These are phyloP conservation scores for Tetragonisca angustula DNA, from an alignment of 2,888 invertebrate species.

Conservation along the genomic window DNA sequence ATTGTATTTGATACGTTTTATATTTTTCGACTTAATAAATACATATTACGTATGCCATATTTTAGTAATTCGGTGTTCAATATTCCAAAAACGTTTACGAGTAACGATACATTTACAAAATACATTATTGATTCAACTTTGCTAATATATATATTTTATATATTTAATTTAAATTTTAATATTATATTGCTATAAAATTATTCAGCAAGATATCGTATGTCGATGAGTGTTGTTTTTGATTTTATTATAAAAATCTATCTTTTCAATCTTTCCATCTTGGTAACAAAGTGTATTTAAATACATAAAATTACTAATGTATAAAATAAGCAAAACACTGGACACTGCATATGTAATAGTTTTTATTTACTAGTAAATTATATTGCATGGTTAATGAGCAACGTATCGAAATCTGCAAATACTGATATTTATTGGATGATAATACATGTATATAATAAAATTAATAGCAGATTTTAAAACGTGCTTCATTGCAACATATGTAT, in stretches of 20 bases:
- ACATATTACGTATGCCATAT: background rate
- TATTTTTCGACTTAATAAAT: background rate
- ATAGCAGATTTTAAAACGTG: conserved; percentile 53
- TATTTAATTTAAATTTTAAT: background rate
- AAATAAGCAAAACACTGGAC: conserved; percentile 24
- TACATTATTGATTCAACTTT: background rate
- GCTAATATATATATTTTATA: background rate
- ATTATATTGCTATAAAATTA: background rate
- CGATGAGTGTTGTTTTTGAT: background rate
- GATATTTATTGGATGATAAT: conserved; percentile 21
- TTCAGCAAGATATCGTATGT: background rate
- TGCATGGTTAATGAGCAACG: conserved; percentile 52
- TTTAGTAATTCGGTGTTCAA: background rate
- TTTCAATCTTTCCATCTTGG: conserved; percentile 6
- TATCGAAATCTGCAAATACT: conserved; percentile 58
- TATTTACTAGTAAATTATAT: conserved; percentile 70
- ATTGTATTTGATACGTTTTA: background rate
- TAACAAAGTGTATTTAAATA: conserved; percentile 6
- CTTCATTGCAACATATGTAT: conserved; percentile 47
- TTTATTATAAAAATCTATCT: background rate
- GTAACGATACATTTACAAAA: background rate
- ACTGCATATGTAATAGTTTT: conserved; percentile 54
- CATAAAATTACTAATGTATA: background rate
- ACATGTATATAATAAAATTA: conserved; percentile 42
- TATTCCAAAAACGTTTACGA: background rate